Percentiles rank a stretch among this genome's conserved stretches.
Conservation (phyloP, 2,797 vertebrate genomes). For the Chrysocyon brachyurus region DNA sequence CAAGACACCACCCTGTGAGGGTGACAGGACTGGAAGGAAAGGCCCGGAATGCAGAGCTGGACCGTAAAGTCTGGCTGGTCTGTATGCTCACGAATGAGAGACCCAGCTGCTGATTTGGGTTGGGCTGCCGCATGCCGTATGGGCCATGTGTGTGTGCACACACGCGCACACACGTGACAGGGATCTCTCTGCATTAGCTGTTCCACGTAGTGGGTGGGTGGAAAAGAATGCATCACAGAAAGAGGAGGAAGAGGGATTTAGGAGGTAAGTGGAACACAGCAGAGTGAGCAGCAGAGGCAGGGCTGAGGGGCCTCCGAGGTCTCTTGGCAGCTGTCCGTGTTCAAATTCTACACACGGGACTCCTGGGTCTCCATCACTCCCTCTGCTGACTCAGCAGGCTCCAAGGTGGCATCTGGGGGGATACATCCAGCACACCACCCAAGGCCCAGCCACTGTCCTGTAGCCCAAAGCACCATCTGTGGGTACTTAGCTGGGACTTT, state of each 20-base stretch:
- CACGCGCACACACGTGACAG: rapidly evolving
- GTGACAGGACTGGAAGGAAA: neutral
- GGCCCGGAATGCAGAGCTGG: neutral
- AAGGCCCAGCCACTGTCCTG: neutral
- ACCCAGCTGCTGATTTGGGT: neutral
- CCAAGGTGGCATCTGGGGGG: neutral
- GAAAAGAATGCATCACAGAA: neutral
- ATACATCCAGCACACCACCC: neutral
- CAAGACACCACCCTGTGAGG: neutral
- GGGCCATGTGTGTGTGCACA: rapidly evolving
- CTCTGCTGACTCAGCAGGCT: neutral
- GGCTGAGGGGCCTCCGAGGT: too few relatives aligned
- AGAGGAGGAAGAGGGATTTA: neutral
- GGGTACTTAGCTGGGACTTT: too few relatives aligned
- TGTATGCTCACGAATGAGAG: neutral
- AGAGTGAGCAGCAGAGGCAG: neutral
- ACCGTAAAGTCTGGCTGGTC: rapidly evolving
- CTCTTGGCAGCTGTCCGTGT: neutral
- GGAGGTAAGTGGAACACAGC: neutral
- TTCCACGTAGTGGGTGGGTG: neutral
- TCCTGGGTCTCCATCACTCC: neutral
- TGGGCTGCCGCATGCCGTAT: rapidly evolving
- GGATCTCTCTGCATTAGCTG: neutral
- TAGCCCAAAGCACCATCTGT: neutral
- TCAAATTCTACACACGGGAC: neutral